Conservation (phyloP, 2,888 invertebrate genomes). For the Leptopilina drosophilae region DNA sequence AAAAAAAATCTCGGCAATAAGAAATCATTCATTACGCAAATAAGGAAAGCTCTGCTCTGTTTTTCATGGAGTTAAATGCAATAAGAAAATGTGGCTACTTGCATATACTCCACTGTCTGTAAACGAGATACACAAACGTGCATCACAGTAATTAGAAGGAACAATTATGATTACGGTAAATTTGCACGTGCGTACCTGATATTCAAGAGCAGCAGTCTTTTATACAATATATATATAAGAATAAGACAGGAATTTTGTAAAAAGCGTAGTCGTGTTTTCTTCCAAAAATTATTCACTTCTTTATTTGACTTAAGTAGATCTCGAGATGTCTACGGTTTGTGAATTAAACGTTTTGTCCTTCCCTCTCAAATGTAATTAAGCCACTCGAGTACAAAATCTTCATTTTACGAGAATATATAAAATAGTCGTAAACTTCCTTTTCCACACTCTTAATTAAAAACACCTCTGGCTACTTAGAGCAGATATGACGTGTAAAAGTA, state of each 20-base stretch:
- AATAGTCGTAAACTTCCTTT: slow-evolving; percentile 29
- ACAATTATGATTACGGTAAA: slow-evolving; percentile 73
- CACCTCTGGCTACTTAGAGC: background rate
- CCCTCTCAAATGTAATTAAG: slow-evolving; percentile 11
- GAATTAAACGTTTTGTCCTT: slow-evolving; percentile 36
- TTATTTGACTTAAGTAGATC: slow-evolving; percentile 27
- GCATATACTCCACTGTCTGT: background rate
- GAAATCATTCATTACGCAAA: slow-evolving; percentile 6
- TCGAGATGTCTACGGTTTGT: slow-evolving; percentile 25
- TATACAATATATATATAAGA: too few relatives aligned
- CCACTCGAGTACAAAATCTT: slow-evolving; percentile 15
- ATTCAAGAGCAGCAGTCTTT: background rate
- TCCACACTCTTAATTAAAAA: slow-evolving; percentile 13
- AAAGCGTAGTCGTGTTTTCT: slow-evolving; percentile 30
- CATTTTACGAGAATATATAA: slow-evolving; percentile 12
- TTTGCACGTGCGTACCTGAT: slow-evolving; percentile 61
- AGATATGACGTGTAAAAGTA: background rate
- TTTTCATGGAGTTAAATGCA: slow-evolving; percentile 20
- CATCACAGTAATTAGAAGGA: slow-evolving; percentile 63
- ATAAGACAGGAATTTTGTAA: background rate
- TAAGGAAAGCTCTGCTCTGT: slow-evolving; percentile 23
- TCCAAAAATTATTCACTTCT: slow-evolving; percentile 6
- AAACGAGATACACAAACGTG: slow-evolving; percentile 5
- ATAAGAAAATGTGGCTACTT: background rate
- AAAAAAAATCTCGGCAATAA: background rate